phyloP scores from a whole-genome alignment of 2,797 vertebrate species.

The Chloroceryle inda region DNA sequence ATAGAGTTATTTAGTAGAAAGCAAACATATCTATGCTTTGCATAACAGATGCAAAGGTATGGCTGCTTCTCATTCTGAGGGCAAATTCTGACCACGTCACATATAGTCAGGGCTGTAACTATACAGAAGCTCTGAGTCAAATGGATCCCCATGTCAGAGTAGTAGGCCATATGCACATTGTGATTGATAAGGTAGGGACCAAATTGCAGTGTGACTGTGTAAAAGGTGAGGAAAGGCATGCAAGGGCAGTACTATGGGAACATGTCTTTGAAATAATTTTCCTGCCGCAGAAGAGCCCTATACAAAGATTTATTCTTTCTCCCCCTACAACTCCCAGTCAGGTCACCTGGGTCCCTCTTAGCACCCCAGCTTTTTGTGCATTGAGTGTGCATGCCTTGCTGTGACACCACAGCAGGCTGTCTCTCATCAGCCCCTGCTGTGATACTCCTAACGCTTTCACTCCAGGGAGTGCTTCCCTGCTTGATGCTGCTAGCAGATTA shows the following conservation, averaged over 20 bases:
- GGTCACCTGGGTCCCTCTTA: neutral
- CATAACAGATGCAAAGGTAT: neutral
- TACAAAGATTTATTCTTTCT: neutral
- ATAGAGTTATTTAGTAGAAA: neutral
- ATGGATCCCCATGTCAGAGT: rapidly evolving
- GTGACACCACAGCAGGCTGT: slow-evolving; percentile 35
- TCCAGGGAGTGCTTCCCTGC: slow-evolving; percentile 79
- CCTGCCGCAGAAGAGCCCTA: neutral
- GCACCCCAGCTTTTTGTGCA: slow-evolving; percentile 38
- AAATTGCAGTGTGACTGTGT: neutral
- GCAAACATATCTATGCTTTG: neutral
- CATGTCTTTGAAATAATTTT: neutral
- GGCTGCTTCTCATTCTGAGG: neutral
- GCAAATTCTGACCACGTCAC: neutral
- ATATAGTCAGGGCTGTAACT: neutral
- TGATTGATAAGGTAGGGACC: neutral
- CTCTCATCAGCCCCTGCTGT: slow-evolving; percentile 75
- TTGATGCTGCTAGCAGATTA: slow-evolving; percentile 80
- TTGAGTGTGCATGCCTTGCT: neutral
- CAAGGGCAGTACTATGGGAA: neutral
- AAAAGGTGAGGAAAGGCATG: neutral
- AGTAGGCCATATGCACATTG: rapidly evolving
- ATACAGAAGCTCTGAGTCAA: neutral
- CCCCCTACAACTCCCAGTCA: neutral
- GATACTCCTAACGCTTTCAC: slow-evolving; percentile 70